Conservation (phyloP, 2,797 vertebrate species). For the Eurystomus glaucurus region DNA sequence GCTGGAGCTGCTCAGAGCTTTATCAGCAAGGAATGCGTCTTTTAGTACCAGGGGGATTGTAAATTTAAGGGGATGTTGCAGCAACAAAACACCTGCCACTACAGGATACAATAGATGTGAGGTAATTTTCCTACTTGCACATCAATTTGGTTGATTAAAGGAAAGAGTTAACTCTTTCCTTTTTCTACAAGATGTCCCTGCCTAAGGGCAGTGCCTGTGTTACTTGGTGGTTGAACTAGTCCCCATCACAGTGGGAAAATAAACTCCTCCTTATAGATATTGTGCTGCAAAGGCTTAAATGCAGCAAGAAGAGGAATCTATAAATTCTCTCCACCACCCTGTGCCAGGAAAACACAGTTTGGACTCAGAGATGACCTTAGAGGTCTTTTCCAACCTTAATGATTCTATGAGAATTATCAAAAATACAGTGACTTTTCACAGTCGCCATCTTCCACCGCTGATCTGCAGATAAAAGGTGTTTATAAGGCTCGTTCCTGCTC, state of each 20-base stretch:
- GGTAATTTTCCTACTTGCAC: neutral
- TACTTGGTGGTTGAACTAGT: fast-evolving
- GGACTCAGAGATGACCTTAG: neutral
- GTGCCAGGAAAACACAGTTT: neutral
- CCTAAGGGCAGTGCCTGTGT: fast-evolving
- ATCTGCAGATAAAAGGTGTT: neutral
- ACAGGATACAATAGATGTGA: neutral
- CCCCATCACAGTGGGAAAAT: fast-evolving
- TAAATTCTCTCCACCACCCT: fast-evolving
- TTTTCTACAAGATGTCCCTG: neutral
- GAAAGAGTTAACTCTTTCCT: neutral
- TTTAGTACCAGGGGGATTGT: fast-evolving
- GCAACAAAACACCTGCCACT: neutral
- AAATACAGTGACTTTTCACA: neutral
- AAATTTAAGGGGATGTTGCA: neutral
- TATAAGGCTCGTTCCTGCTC: neutral
- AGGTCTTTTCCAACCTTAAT: too few relatives aligned
- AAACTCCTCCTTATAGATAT: neutral
- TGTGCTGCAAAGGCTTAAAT: neutral
- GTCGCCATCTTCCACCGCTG: too few relatives aligned
- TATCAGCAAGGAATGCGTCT: neutral
- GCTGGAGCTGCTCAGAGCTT: neutral
- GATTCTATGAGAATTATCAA: neutral
- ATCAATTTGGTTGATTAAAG: neutral
- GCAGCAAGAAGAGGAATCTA: neutral